Evolutionary conservation across 2,797 vertebrate genomes (phyloP).

Genomic region (Prionace glauca): DNA sequence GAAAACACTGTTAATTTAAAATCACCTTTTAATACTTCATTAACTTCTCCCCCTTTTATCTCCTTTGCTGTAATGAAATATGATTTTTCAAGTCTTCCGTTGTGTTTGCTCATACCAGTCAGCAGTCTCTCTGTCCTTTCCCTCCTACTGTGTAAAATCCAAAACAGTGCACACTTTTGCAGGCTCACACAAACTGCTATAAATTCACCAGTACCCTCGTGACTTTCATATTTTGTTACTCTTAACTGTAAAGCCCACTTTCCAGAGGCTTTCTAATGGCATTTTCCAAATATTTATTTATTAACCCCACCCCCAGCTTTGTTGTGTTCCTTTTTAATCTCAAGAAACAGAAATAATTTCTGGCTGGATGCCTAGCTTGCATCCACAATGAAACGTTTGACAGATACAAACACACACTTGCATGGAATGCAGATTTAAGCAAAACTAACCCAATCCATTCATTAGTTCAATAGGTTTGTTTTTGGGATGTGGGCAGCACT

Average conservation of each 20-base stretch:
- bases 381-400: not conserved
- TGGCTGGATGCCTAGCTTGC: too few species aligned
- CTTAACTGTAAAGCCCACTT: too few species aligned
- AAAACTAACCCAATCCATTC: not conserved
- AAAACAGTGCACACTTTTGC: not conserved
- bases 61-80: not conserved
- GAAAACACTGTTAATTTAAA: not conserved
- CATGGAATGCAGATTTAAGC: not conserved
- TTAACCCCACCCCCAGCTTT: too few species aligned
- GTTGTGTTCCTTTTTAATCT: too few species aligned
- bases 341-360: too few species aligned
- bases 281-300: too few species aligned
- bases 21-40: too few species aligned
- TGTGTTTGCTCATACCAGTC: not conserved
- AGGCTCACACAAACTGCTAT: not conserved
- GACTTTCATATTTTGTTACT: too few species aligned
- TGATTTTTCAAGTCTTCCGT: not conserved
- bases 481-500: not conserved
- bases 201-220: too few species aligned
- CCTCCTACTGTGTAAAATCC: not conserved
- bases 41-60: not conserved
- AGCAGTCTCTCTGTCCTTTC: not conserved
- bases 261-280: too few species aligned
- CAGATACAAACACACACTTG: not conserved
- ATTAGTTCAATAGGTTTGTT: not conserved